Evolutionary conservation across 1,140 invertebrate genomes (phyloP), one percentile per base, ranked within the genome.

Genomic region (Hycleus phaleratus): DNA sequence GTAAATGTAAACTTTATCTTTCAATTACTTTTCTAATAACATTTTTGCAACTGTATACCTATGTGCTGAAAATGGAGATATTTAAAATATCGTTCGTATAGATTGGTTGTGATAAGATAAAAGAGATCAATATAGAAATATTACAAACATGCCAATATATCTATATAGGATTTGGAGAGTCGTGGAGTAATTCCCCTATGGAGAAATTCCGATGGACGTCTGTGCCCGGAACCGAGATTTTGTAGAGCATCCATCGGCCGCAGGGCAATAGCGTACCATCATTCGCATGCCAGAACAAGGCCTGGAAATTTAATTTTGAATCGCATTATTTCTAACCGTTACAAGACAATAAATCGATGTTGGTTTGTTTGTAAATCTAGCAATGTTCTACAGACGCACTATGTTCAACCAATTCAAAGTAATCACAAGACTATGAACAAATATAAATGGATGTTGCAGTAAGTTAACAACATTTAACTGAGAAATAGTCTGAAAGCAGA

Each of bases 241-340:
- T 32, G 32, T 32, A 32, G 32, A 32, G 7, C 32, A 32, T 32
- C 32, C 7, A 32, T 45, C 42, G 51, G 51, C 51, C 42, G 51
- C 52, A 55, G 52, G 62, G 58, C 56, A 64, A 59, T 54, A 56
- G 59, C 57, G 52, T 64, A 46, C 60, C 60, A 65, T 65, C 60
- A 63, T 65, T 65, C 63, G 63, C 63, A 65, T 65, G 63, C 63
- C 63, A 62, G 60, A 57, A 63, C 58, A 60, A 58, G 60, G 61
- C 56, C 52, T 65, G 55, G 61, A 65, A 68, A 68, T 68, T 65
- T 68, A 68, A 68, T 68, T 68, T 66, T 64, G 66, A 68, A 68
- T 68, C 66, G 64, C 66, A 63, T 68, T 67, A 67, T 67, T 66
- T 67, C 65, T 55, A 60, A 54, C 62, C 53, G 60, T 64, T 67